These are phyloP conservation scores for Lutraria lutraria DNA, from an alignment of 2,888 invertebrate genomes.

Conservation along the genomic window DNA sequence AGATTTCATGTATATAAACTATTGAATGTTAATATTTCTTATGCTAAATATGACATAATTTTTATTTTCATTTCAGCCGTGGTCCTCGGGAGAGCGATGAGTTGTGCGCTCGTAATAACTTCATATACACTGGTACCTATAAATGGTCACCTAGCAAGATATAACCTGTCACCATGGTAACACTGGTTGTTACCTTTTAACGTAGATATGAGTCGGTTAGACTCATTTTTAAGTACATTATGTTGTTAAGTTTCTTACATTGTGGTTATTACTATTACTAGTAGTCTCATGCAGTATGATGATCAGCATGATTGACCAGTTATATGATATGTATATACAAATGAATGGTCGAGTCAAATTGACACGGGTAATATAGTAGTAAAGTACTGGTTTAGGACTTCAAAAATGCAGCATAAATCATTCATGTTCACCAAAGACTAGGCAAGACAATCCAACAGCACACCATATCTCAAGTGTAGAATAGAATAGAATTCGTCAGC, in stretches of 20 bases:
- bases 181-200: not conserved
- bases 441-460: no score
- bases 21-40: not conserved
- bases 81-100: slow-evolving; percentile 96
- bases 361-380: no score
- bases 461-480: no score
- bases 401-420: no score
- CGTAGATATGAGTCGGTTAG: not conserved
- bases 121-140: slow-evolving; percentile 97
- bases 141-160: slow-evolving; percentile 90
- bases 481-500: no score
- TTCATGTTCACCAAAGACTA: no score
- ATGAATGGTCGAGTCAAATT: no score
- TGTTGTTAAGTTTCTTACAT: not conserved
- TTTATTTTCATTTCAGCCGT: slow-evolving; percentile 88
- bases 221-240: not conserved
- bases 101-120: slow-evolving; percentile 92
- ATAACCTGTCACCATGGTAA: not conserved
- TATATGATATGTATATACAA: no score
- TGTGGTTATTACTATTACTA: no score
- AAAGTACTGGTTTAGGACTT: no score
- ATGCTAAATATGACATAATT: not conserved
- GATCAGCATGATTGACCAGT: no score
- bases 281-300: no score
- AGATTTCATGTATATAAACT: not conserved